Conservation (phyloP, 2,888 invertebrate species). For the Hydroisotoma schaefferi region DNA sequence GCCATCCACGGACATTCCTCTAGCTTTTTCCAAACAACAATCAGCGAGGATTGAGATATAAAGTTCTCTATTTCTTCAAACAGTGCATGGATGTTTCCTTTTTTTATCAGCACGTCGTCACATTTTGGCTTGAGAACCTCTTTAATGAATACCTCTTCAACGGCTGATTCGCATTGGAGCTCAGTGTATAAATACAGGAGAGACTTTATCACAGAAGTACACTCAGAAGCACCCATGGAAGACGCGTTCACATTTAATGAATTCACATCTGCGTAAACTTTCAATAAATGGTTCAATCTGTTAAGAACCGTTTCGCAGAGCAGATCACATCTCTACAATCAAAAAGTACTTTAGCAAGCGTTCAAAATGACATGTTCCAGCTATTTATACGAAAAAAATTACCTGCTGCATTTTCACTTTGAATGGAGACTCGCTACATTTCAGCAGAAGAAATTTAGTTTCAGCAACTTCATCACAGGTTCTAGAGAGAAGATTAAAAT, state of each 20-base stretch:
- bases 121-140: constrained; percentile 43
- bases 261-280: constrained; percentile 21
- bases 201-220: constrained; percentile 27
- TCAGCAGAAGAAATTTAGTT: constrained; percentile 37
- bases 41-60: constrained; percentile 31
- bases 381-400: constrained; percentile 13
- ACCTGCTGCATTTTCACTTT: constrained; percentile 19
- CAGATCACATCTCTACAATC: constrained; percentile 32
- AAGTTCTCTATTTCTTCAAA: constrained; percentile 46
- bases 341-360: no score
- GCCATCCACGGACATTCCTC: constrained; percentile 39
- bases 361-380: no score
- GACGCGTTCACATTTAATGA: not conserved
- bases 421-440: constrained; percentile 23
- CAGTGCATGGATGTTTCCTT: constrained; percentile 43
- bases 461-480: constrained; percentile 44
- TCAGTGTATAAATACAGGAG: constrained; percentile 44
- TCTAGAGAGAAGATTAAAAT: constrained; percentile 34
- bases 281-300: constrained; percentile 32
- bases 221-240: constrained; percentile 4
- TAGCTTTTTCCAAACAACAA: constrained; percentile 31
- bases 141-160: constrained; percentile 39
- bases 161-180: constrained; percentile 37
- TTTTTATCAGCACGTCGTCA: constrained; percentile 39
- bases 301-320: constrained; percentile 27